These are phyloP conservation scores for Ginglymostoma cirratum DNA, from an alignment of 2,113 vertebrate genomes.

Conservation along the genomic window DNA sequence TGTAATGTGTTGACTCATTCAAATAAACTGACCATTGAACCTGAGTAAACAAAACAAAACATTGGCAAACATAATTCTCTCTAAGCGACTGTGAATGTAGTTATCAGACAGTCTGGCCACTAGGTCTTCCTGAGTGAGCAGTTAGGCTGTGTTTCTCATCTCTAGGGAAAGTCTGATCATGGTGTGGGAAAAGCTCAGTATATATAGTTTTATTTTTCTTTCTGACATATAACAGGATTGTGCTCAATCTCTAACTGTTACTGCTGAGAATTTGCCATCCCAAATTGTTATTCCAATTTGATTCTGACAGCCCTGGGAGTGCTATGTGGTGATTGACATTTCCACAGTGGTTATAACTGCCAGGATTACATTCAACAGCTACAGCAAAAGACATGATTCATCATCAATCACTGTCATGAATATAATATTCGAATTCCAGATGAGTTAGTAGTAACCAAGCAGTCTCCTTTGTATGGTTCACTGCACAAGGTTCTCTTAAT, in stretches of 20 bases:
- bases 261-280: background rate
- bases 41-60: background rate
- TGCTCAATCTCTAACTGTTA: background rate
- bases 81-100: background rate
- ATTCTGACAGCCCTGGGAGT: background rate
- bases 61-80: background rate
- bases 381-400: background rate
- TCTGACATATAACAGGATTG: constrained; percentile 12
- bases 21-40: background rate
- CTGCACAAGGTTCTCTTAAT: background rate
- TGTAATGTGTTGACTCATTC: background rate
- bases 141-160: background rate
- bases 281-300: background rate
- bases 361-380: background rate
- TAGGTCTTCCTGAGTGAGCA: background rate
- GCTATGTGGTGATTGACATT: background rate
- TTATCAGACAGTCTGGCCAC: background rate
- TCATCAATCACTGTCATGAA: background rate
- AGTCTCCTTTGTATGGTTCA: background rate
- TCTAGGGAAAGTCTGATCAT: background rate
- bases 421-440: background rate
- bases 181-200: background rate
- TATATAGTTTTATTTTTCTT: background rate
- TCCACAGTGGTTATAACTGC: background rate
- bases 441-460: background rate